A percentile compares a stretch with the other conserved stretches of the same genome.
phyloP scores from a whole-genome alignment of 1,140 invertebrate genomes.

The Heliothis subflexa region DNA sequence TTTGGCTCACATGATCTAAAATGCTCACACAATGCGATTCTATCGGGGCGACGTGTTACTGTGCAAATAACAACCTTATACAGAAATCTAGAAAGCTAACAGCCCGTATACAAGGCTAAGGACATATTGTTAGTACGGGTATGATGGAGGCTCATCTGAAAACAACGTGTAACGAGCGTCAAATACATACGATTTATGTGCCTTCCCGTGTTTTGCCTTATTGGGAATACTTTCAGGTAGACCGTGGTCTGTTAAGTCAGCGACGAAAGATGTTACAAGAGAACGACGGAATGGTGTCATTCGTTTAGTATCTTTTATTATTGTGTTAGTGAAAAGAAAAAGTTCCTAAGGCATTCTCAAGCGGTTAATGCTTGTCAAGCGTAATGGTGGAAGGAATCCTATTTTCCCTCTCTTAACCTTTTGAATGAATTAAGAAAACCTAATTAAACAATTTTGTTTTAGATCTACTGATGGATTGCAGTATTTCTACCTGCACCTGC shows the following conservation, averaged over 20 bases:
- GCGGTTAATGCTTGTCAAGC: no score
- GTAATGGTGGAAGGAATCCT: no score
- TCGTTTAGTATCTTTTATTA: no score
- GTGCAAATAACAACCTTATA: constrained; percentile 32
- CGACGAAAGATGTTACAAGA: not conserved
- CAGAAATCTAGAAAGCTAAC: constrained; percentile 8
- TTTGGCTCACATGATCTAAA: constrained; percentile 25
- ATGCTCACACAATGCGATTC: constrained; percentile 17
- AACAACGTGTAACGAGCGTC: constrained; percentile 39
- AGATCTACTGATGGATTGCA: no score
- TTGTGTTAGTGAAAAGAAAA: no score
- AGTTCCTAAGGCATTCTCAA: no score
- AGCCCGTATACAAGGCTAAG: constrained; percentile 21
- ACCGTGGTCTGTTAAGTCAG: not conserved
- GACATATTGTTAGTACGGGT: constrained; percentile 33
- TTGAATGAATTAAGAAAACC: no score
- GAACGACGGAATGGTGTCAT: not conserved
- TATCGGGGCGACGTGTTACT: not conserved
- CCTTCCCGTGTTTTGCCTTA: not conserved
- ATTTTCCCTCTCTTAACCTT: no score
- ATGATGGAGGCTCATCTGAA: constrained; percentile 37
- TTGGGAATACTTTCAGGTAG: not conserved
- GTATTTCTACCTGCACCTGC: no score
- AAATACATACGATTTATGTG: constrained; percentile 34
- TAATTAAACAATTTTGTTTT: no score